A percentile compares a stretch with the other conserved stretches of the same genome.
Evolutionary conservation across 2,888 invertebrate species (phyloP).

Genomic region (Harpalus rubripes): DNA sequence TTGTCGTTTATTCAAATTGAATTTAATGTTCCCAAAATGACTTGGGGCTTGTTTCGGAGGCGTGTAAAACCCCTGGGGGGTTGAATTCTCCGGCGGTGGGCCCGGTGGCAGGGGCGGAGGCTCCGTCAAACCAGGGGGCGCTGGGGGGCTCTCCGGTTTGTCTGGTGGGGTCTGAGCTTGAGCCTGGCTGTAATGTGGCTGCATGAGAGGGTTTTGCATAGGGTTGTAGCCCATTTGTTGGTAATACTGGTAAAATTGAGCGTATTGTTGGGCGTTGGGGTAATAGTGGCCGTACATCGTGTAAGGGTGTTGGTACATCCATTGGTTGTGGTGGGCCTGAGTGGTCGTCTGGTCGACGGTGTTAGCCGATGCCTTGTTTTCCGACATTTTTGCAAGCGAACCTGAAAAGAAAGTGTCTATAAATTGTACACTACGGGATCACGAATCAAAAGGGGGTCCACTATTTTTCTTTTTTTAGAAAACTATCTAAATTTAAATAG

Average conservation of each 20-base stretch:
- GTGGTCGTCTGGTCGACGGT: constrained; percentile 47
- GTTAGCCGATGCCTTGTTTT: constrained; percentile 55
- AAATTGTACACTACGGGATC: neutral
- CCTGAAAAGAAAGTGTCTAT: constrained; percentile 9
- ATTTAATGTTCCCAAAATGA: constrained; percentile 79
- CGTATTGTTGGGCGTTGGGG: constrained; percentile 43
- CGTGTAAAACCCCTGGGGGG: constrained; percentile 73
- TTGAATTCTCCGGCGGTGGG: constrained; percentile 78
- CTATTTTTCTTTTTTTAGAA: too few species aligned
- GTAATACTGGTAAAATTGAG: constrained; percentile 79
- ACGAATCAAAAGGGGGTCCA: too few species aligned
- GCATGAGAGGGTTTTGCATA: constrained; percentile 71
- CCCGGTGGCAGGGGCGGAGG: constrained; percentile 82
- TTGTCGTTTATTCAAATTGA: constrained; percentile 77
- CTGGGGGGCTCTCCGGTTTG: constrained; percentile 72
- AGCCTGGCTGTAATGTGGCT: constrained; percentile 75
- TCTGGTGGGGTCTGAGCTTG: constrained; percentile 71
- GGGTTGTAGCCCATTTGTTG: constrained; percentile 76
- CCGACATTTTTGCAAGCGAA: constrained; percentile 54
- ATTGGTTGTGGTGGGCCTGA: constrained; percentile 58
- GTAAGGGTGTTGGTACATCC: constrained; percentile 58
- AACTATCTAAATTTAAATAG: too few species aligned
- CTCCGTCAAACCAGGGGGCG: constrained; percentile 74
- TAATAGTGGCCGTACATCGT: constrained; percentile 53
- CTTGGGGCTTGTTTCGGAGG: constrained; percentile 74